A percentile compares a stretch with the other conserved stretches of the same genome.
These are phyloP conservation scores for Coremacera marginata DNA, from an alignment of 2,888 invertebrate species.

Conservation along the genomic window DNA sequence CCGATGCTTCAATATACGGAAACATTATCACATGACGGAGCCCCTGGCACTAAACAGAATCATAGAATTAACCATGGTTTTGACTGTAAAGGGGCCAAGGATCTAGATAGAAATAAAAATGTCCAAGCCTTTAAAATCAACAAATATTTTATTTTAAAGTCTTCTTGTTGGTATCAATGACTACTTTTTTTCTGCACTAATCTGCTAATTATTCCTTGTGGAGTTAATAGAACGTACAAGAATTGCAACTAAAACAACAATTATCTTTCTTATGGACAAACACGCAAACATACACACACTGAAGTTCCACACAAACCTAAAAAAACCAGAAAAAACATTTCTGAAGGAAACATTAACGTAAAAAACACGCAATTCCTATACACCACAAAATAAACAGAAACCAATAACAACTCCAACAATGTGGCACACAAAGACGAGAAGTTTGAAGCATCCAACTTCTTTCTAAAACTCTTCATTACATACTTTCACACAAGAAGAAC, in stretches of 20 bases:
- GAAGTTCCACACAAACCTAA: neutral
- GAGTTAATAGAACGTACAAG: no score
- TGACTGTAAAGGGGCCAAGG: no score
- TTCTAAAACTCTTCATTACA: constrained; percentile 13
- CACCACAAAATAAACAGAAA: neutral
- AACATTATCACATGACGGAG: no score
- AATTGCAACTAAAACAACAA: neutral
- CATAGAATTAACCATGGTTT: no score
- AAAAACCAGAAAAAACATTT: constrained; percentile 4
- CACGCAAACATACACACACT: neutral
- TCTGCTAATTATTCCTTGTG: no score
- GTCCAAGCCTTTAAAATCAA: no score
- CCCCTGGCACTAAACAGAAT: no score
- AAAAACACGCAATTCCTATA: neutral
- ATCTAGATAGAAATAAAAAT: no score
- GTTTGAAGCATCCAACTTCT: neutral
- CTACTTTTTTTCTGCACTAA: no score
- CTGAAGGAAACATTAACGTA: constrained; percentile 8
- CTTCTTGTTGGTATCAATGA: no score
- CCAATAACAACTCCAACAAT: constrained; percentile 9
- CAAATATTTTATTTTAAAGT: no score
- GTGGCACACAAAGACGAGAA: neutral
- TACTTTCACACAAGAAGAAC: constrained; percentile 9
- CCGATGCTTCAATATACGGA: no score
- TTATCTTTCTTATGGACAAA: neutral